Base-by-base conservation (phyloP, 2,888 invertebrate genomes). In the Neoaliturus tenellus region DNA sequence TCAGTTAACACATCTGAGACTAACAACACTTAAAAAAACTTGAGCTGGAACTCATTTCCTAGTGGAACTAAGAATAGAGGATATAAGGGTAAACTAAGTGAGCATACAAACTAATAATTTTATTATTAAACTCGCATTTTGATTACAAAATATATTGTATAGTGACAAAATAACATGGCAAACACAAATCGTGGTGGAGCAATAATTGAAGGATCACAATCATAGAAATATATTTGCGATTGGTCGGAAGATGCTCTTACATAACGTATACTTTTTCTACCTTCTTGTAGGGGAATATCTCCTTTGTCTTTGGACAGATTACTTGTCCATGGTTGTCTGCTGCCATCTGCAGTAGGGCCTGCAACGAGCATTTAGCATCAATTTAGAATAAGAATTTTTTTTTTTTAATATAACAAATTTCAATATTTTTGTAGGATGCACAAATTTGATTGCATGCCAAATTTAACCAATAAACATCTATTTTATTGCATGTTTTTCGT, bases 261-360 rank as follows among this genome's bases (percentile, higher is more conserved):
- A 99, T 98, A 82, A 99, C 98, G 90, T 96, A 99, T 73, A 99
- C 98, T 91, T 99, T 98, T 90, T 98, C 98, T 71, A 97, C 96
- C 90, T 98, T 98, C 88, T 97, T 96, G 90, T 97, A 94, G 86
- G 95, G 94, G 92, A 96, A 99, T 87, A 96, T 94, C 90, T 98
- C 96, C 91, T 97, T 98, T 84, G 99, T 99, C 89, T 98, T 95
- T 39, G 99, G 98, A 90, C 99, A 99, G 85, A 96, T 95, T 85
- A 99, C 95, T 88, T 95, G 95, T 62, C 98, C 98, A 88, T 97
- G 96, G 89, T 98, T 98, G 89, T 97, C 96, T 81, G 92, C 91
- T 89, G 98, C 97, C 96, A 99, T 98, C 90, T 96, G 95, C 88
- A 95, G 94, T 84, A 99, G 92, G 17, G 98, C 97, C 96, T 97